These are phyloP conservation scores for Xiphydria camelus DNA, from an alignment of 2,888 invertebrate genomes.

Conservation along the genomic window DNA sequence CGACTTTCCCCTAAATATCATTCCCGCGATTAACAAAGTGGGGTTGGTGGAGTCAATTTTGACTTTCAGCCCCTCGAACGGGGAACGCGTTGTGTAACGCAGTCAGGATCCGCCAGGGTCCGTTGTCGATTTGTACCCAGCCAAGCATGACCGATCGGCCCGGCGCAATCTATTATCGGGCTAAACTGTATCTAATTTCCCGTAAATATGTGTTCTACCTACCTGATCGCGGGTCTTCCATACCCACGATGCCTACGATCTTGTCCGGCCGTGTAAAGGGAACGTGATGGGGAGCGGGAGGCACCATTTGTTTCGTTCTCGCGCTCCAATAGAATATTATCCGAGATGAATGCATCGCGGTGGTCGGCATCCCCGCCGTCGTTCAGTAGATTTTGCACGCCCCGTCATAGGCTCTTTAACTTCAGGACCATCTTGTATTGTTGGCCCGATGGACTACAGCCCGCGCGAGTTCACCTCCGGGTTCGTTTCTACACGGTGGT, in stretches of 20 bases:
- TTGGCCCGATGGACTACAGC: neutral
- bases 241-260: conserved; percentile 2
- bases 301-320: conserved; percentile 2
- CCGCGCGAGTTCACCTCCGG: neutral
- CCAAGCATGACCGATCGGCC: conserved; percentile 12
- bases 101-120: too few relatives aligned
- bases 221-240: conserved; percentile 6
- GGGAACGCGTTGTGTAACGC: too few relatives aligned
- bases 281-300: too few relatives aligned
- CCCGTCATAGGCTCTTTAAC: conserved; percentile 2
- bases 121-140: conserved; percentile 2
- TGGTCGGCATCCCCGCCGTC: conserved; percentile 1
- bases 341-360: neutral
- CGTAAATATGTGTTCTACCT: conserved; percentile 13
- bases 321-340: conserved; percentile 1
- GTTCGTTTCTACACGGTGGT: neutral
- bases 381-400: conserved; percentile 6
- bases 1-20: too few relatives aligned
- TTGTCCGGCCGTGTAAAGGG: neutral
- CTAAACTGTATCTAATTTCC: conserved; percentile 17
- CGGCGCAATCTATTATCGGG: conserved; percentile 9
- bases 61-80: too few relatives aligned
- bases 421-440: neutral
- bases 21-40: too few relatives aligned
- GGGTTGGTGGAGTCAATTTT: too few relatives aligned